These are phyloP conservation scores for Rallus limicola DNA, from an alignment of 2,113 vertebrate species.

Conservation along the genomic window DNA sequence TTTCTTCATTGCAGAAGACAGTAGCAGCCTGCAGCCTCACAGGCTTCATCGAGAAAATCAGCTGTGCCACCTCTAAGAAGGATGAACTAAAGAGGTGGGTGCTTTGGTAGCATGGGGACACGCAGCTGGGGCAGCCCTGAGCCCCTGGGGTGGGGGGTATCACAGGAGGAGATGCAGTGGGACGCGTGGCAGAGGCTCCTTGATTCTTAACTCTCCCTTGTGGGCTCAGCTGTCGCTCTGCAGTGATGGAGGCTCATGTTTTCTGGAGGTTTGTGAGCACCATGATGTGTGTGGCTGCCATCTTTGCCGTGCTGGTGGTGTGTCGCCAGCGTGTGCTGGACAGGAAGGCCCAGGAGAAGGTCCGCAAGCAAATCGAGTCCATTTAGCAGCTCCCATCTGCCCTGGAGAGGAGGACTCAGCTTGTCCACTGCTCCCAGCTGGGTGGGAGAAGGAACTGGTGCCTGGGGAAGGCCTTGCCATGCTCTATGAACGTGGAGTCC, in stretches of 20 bases:
- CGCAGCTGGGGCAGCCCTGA: neutral
- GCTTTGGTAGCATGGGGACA: too few species aligned
- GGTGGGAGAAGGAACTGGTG: neutral
- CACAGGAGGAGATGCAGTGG: too few species aligned
- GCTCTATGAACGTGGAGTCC: accelerated
- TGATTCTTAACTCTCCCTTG: accelerated
- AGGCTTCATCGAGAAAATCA: constrained; percentile 81
- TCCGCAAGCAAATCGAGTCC: constrained; percentile 86
- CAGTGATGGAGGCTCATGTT: constrained; percentile 74
- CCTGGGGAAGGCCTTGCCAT: too few species aligned
- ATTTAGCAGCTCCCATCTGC: constrained; percentile 56
- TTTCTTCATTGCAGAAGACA: constrained; percentile 67
- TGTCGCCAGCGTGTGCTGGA: constrained; percentile 81
- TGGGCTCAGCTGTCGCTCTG: constrained; percentile 78
- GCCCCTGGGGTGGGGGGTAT: too few species aligned
- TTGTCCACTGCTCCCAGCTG: accelerated
- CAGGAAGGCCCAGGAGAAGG: constrained; percentile 84
- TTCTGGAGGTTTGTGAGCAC: constrained; percentile 85
- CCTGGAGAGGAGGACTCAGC: neutral
- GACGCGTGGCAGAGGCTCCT: accelerated
- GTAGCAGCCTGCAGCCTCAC: constrained; percentile 69
- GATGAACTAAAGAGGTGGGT: constrained; percentile 80
- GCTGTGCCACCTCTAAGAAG: constrained; percentile 74
- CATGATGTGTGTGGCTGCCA: constrained; percentile 67
- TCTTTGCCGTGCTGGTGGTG: constrained; percentile 80